A percentile compares a stretch with the other conserved stretches of the same genome.
Conservation (phyloP, 1,140 invertebrate species). For the Pseudomyrmex sp. region DNA sequence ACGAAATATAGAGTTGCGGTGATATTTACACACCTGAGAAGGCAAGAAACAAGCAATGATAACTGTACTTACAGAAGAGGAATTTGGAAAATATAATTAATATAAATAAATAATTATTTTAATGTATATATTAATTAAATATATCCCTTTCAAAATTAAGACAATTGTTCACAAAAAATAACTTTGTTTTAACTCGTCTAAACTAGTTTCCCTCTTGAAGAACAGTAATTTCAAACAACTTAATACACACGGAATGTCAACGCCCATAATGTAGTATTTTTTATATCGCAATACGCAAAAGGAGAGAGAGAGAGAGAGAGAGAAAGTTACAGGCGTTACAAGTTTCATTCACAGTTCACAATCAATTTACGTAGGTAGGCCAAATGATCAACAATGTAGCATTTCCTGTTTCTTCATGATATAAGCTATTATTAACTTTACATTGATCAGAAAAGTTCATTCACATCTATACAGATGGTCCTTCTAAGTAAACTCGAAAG, state of each 20-base stretch:
- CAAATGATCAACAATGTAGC: not conserved
- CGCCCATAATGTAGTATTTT: slow-evolving; percentile 26
- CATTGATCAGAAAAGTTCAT: slow-evolving; percentile 20
- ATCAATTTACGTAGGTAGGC: slow-evolving; percentile 41
- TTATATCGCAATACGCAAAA: not conserved
- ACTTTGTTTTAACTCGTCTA: no score
- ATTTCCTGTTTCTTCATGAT: slow-evolving; percentile 38
- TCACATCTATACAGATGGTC: not conserved
- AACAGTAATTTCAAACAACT: not conserved
- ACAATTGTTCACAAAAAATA: not conserved
- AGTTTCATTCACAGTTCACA: slow-evolving; percentile 44
- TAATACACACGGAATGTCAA: not conserved
- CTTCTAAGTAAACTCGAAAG: no score
- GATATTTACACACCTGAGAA: not conserved
- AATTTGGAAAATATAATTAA: not conserved
- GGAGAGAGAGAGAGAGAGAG: no score
- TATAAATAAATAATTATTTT: not conserved
- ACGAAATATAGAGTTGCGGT: not conserved
- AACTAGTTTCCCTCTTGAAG: not conserved
- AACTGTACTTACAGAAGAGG: not conserved
- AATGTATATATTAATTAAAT: not conserved
- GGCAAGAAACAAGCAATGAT: not conserved
- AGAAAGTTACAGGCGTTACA: not conserved
- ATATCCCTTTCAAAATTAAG: not conserved
- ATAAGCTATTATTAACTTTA: slow-evolving; percentile 39